Conservation (phyloP, 2,113 vertebrate genomes). For the Dendrocopos noguchii region DNA sequence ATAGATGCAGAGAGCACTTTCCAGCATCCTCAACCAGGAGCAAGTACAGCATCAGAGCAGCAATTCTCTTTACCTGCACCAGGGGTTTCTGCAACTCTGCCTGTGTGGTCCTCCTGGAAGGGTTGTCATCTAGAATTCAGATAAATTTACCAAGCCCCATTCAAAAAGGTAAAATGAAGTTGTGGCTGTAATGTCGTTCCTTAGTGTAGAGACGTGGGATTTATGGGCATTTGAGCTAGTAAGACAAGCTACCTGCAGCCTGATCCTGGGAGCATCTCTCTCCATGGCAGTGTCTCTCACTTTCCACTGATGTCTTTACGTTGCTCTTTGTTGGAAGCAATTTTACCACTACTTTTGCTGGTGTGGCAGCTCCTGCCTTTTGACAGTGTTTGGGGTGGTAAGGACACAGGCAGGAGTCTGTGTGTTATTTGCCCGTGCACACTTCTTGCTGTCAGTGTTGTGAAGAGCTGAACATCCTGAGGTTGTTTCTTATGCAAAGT, state of each 20-base stretch:
- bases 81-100: not conserved
- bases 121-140: not conserved
- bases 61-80: not conserved
- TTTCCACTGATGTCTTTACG: not conserved
- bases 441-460: not conserved
- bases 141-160: not conserved
- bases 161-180: not conserved
- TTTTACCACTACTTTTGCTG: not conserved
- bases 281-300: not conserved
- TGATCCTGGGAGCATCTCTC: not conserved
- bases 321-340: not conserved
- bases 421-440: not conserved
- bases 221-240: not conserved
- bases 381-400: not conserved
- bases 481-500: not conserved
- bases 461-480: not conserved
- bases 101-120: not conserved
- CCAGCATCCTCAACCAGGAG: not conserved
- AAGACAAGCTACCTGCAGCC: not conserved
- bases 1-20: not conserved
- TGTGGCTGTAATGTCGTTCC: not conserved
- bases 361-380: not conserved
- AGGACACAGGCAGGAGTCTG: not conserved
- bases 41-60: not conserved
- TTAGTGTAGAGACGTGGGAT: not conserved